phyloP scores from a whole-genome alignment of 2,113 vertebrate genomes.

The Cranoglanis bouderius region DNA sequence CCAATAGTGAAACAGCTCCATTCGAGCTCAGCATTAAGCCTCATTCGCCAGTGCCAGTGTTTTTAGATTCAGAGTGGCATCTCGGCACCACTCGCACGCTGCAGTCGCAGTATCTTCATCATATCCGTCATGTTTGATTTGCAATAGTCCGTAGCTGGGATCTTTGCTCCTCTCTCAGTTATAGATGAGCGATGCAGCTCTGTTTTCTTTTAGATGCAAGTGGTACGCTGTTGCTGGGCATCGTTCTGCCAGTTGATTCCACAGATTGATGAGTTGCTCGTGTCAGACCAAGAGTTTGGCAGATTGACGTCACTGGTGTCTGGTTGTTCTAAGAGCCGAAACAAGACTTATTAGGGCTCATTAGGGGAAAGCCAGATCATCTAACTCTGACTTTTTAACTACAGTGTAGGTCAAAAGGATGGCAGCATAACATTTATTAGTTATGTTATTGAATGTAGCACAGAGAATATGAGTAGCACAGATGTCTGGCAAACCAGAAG shows the following conservation, averaged over 20 bases:
- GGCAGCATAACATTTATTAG: background rate
- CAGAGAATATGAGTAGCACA: background rate
- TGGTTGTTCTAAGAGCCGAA: constrained; percentile 7
- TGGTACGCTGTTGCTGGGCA: background rate
- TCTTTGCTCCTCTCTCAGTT: constrained; percentile 17
- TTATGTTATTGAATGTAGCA: background rate
- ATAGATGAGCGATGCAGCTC: background rate
- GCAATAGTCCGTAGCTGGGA: background rate
- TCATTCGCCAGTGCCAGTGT: constrained; percentile 4
- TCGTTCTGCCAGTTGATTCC: constrained; percentile 11
- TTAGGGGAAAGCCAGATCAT: background rate
- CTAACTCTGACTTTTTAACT: constrained; percentile 3
- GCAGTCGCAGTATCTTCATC: constrained; percentile 33
- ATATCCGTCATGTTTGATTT: constrained; percentile 47
- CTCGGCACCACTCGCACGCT: background rate
- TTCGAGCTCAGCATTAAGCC: constrained; percentile 29
- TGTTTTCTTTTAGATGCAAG: constrained; percentile 23
- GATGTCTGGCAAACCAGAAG: background rate
- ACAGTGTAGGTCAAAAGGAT: background rate
- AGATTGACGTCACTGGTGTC: constrained; percentile 25
- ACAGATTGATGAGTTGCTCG: constrained; percentile 22
- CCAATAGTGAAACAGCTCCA: constrained; percentile 11
- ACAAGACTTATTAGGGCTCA: constrained; percentile 16
- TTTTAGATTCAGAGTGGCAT: constrained; percentile 41
- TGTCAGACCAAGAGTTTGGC: constrained; percentile 18